Conservation (phyloP, 2,797 vertebrate species). For the Neosalanx taihuensis region DNA sequence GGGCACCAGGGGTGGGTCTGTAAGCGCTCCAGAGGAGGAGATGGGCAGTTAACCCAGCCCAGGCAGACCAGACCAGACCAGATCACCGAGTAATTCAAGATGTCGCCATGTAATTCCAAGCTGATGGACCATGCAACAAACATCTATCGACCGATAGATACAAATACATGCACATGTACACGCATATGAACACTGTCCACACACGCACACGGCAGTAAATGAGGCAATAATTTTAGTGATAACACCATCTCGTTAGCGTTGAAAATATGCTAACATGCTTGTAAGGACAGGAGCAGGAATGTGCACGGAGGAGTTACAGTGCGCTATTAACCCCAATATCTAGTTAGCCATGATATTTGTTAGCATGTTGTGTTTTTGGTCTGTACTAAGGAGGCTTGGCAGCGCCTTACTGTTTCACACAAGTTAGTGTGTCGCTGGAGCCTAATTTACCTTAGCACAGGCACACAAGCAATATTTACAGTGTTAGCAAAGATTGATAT, state of each 20-base stretch:
- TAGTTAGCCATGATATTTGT: too few relatives aligned
- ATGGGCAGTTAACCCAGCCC: neutral
- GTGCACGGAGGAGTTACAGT: too few relatives aligned
- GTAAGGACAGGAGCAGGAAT: conserved; percentile 25
- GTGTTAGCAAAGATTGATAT: neutral
- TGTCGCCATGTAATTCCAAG: conserved; percentile 31
- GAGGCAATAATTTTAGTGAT: conserved; percentile 55
- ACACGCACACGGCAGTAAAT: conserved; percentile 45
- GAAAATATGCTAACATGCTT: conserved; percentile 40
- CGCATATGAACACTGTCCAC: too few relatives aligned
- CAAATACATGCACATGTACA: conserved; percentile 11
- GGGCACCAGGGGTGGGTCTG: conserved; percentile 35
- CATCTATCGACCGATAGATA: conserved; percentile 38
- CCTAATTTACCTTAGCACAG: neutral
- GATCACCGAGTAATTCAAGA: neutral
- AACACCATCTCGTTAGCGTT: conserved; percentile 50
- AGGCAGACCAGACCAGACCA: neutral
- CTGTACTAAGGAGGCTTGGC: neutral
- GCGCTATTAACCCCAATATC: too few relatives aligned
- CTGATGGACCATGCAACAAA: conserved; percentile 42
- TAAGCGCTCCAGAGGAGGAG: neutral
- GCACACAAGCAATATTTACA: neutral
- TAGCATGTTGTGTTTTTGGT: neutral
- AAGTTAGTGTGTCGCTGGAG: neutral
- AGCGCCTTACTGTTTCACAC: neutral